phyloP scores from a whole-genome alignment of 2,797 vertebrate genomes.

The Poeciliopsis infans region DNA sequence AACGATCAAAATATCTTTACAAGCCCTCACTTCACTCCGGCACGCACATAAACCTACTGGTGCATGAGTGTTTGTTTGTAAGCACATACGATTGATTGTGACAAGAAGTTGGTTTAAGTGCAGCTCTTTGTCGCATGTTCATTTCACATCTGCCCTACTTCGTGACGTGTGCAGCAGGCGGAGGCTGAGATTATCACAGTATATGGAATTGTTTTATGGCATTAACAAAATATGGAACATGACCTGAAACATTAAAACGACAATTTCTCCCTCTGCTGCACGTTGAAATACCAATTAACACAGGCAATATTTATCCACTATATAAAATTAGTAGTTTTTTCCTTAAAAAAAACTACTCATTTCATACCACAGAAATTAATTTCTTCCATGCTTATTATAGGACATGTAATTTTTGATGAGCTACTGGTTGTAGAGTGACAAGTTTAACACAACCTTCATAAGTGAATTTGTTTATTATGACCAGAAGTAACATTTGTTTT shows the following conservation, averaged over 20 bases:
- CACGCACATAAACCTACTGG: slow-evolving; percentile 37
- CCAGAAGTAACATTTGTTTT: not conserved
- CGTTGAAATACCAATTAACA: not conserved
- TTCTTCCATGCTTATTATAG: not conserved
- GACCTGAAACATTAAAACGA: not conserved
- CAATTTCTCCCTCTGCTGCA: not conserved
- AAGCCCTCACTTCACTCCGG: slow-evolving; percentile 35
- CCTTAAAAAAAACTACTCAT: too few species aligned
- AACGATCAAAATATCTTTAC: slow-evolving; percentile 77
- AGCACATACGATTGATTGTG: slow-evolving; percentile 46
- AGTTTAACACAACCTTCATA: not conserved
- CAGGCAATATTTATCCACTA: not conserved
- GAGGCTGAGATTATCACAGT: not conserved
- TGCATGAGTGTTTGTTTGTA: slow-evolving; percentile 45
- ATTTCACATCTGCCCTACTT: slow-evolving; percentile 18
- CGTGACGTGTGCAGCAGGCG: slow-evolving; percentile 21
- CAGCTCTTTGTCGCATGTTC: slow-evolving; percentile 41
- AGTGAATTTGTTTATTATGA: not conserved
- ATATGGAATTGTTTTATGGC: not conserved
- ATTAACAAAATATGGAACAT: not conserved
- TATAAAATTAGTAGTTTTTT: too few species aligned
- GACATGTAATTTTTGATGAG: not conserved
- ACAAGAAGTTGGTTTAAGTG: slow-evolving; percentile 47
- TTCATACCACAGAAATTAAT: not conserved
- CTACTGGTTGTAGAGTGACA: not conserved